Conservation (phyloP, 1,140 invertebrate genomes). For the Papilio polytes region DNA sequence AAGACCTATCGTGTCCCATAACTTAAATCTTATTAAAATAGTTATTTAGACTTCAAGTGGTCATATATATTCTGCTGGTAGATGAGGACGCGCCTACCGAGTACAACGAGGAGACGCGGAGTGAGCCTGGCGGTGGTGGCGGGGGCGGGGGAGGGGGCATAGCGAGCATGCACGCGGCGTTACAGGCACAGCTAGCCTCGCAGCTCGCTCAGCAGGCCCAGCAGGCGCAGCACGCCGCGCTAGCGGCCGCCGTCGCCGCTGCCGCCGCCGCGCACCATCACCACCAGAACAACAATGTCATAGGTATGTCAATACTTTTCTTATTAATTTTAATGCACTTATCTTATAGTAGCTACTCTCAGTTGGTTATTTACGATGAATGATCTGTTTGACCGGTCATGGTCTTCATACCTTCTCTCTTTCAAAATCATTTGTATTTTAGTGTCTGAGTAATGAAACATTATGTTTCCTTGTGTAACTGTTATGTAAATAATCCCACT, state of each 20-base stretch:
- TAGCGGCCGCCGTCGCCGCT: conserved; percentile 75
- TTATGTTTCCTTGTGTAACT: background rate
- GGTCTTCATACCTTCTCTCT: background rate
- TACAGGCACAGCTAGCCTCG: conserved; percentile 84
- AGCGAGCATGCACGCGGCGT: conserved; percentile 83
- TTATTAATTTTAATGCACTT: background rate
- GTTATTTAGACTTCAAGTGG: background rate
- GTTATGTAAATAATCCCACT: background rate
- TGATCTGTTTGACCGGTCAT: background rate
- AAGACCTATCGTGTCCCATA: too few species aligned
- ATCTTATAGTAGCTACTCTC: background rate
- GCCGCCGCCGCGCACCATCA: conserved; percentile 73
- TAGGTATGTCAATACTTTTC: conserved; percentile 60
- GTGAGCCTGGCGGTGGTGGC: conserved; percentile 48
- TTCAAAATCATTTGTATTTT: background rate
- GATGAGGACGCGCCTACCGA: conserved; percentile 68
- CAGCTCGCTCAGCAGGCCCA: conserved; percentile 84
- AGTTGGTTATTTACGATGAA: background rate
- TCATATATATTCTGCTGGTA: conserved; percentile 33
- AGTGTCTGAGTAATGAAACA: background rate
- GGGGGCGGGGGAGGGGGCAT: conserved; percentile 58
- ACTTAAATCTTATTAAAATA: background rate
- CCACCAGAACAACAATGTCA: conserved; percentile 81
- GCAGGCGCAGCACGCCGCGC: conserved; percentile 84
- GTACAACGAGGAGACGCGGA: conserved; percentile 64